Conservation (phyloP, 2,113 vertebrate species). For the Verasper variegatus region DNA sequence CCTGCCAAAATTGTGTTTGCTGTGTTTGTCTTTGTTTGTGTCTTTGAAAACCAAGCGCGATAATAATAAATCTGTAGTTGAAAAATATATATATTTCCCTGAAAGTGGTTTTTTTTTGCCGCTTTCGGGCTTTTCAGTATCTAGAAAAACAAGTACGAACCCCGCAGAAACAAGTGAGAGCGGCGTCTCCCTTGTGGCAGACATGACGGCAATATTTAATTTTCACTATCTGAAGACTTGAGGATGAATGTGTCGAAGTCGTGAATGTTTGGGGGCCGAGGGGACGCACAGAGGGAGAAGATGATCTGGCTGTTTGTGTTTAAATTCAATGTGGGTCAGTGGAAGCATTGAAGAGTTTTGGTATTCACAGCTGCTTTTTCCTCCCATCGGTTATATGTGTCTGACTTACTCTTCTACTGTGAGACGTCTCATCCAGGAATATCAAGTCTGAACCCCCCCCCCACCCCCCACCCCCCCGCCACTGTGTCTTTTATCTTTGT, state of each 20-base stretch:
- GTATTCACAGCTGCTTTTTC: constrained; percentile 27
- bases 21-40: no score
- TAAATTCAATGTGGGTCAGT: constrained; percentile 36
- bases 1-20: no score
- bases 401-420: not conserved
- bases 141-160: not conserved
- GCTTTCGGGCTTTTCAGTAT: not conserved
- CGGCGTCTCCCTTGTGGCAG: not conserved
- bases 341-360: constrained; percentile 21
- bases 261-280: constrained; percentile 18
- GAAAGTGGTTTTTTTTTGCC: not conserved
- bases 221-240: constrained; percentile 4
- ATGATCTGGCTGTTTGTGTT: constrained; percentile 35
- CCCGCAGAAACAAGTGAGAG: not conserved
- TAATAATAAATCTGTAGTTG: not conserved
- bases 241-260: constrained; percentile 31
- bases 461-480: not conserved
- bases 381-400: constrained; percentile 19
- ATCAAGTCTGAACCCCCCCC: not conserved
- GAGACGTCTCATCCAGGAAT: constrained; percentile 21
- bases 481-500: not conserved
- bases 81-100: not conserved
- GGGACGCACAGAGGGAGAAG: constrained; percentile 11
- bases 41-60: not conserved
- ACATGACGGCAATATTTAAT: constrained; percentile 22